Evolutionary conservation across 2,797 vertebrate genomes (phyloP).

Genomic region (Acipenser ruthenus): DNA sequence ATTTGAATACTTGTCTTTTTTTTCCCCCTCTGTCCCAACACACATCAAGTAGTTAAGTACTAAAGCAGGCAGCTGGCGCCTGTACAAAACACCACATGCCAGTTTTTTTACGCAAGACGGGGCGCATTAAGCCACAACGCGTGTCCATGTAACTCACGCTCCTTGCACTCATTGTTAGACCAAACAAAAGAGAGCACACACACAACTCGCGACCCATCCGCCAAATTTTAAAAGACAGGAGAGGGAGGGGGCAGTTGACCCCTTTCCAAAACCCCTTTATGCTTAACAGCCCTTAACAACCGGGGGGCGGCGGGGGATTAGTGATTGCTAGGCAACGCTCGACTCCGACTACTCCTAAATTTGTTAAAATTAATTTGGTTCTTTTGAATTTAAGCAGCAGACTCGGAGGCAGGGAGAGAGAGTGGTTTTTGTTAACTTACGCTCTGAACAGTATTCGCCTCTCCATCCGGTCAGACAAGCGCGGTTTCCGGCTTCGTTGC

Average conservation of each 20-base stretch:
- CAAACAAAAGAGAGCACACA: constrained; percentile 46
- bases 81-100: constrained; percentile 45
- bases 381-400: too few species aligned
- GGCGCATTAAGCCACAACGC: constrained; percentile 39
- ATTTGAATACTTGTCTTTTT: too few species aligned
- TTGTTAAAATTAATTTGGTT: not conserved
- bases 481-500: constrained; percentile 49
- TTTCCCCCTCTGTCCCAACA: constrained; percentile 35
- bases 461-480: constrained; percentile 63
- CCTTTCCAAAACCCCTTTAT: too few species aligned
- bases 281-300: not conserved
- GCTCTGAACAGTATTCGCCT: constrained; percentile 57
- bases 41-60: constrained; percentile 60
- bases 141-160: constrained; percentile 30
- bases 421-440: constrained; percentile 44
- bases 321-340: constrained; percentile 9
- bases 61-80: constrained; percentile 62
- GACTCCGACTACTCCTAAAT: not conserved
- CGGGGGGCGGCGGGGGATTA: constrained; percentile 13
- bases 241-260: not conserved
- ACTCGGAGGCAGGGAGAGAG: too few species aligned
- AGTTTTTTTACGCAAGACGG: constrained; percentile 40
- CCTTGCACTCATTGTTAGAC: constrained; percentile 43
- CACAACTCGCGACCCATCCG: not conserved
- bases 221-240: constrained; percentile 1